Percentiles rank a stretch among this genome's conserved stretches.
Conservation (phyloP, 1,140 invertebrate species). For the Pectinophora gossypiella region DNA sequence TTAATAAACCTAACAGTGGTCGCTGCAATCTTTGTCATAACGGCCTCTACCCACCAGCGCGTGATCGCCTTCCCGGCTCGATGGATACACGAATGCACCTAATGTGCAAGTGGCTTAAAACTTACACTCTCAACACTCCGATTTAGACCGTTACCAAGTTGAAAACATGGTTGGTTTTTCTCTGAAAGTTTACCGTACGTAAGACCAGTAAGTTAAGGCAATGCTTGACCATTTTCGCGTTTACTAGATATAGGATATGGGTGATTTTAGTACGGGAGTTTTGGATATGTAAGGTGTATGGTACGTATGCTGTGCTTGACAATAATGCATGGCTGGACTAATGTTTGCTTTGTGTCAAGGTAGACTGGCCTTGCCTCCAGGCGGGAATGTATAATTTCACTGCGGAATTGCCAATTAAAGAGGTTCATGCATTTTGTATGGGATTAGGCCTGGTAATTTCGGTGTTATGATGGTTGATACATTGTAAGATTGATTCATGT, state of each 20-base stretch:
- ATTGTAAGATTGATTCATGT: too few relatives aligned
- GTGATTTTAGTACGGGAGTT: too few relatives aligned
- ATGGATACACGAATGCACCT: slow-evolving; percentile 44
- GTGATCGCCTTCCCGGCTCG: slow-evolving; percentile 55
- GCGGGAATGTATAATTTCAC: slow-evolving; percentile 71
- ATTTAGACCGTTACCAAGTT: slow-evolving; percentile 17
- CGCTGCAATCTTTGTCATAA: slow-evolving; percentile 68
- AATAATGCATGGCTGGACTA: slow-evolving; percentile 73
- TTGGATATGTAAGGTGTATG: slow-evolving; percentile 14
- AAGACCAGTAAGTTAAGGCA: too few relatives aligned
- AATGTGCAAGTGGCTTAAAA: slow-evolving; percentile 21
- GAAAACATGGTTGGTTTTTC: slow-evolving; percentile 20
- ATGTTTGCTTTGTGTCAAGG: slow-evolving; percentile 72
- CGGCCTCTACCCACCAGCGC: slow-evolving; percentile 49
- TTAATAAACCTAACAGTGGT: slow-evolving; percentile 59
- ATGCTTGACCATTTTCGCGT: too few relatives aligned
- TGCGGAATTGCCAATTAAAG: slow-evolving; percentile 66
- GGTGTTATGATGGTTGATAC: not conserved
- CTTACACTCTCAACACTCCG: not conserved
- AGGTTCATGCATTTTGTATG: slow-evolving; percentile 65
- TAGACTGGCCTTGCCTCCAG: slow-evolving; percentile 61
- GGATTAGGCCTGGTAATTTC: slow-evolving; percentile 29
- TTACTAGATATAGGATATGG: too few relatives aligned
- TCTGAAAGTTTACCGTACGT: too few relatives aligned
- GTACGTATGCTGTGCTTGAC: slow-evolving; percentile 55